Conservation (phyloP, 1,140 invertebrate genomes). For the Drosophila seguyi region DNA sequence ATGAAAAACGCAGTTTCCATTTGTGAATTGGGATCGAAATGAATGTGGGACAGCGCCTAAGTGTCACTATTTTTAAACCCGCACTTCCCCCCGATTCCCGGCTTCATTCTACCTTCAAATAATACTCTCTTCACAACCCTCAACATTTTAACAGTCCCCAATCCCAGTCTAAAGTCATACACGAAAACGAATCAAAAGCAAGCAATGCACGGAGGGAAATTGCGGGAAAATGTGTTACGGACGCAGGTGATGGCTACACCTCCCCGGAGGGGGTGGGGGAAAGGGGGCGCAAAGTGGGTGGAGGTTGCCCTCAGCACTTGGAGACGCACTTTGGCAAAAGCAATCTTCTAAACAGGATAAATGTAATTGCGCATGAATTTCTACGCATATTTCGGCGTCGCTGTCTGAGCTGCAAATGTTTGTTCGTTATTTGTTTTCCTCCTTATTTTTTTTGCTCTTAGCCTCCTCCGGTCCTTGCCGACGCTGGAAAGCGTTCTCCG, state of each 20-base stretch:
- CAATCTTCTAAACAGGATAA: constrained; percentile 85
- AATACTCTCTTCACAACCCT: neutral
- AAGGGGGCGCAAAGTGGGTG: constrained; percentile 15
- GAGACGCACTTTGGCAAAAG: constrained; percentile 80
- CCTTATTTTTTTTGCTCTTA: constrained; percentile 9
- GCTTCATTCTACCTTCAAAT: neutral
- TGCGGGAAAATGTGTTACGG: constrained; percentile 66
- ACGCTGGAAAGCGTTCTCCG: constrained; percentile 47
- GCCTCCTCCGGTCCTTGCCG: constrained; percentile 38
- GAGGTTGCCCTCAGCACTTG: constrained; percentile 67
- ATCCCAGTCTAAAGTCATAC: constrained; percentile 46
- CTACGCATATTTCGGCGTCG: constrained; percentile 79
- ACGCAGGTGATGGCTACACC: constrained; percentile 35
- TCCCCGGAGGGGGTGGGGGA: neutral
- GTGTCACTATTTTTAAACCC: constrained; percentile 72
- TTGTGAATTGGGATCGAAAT: constrained; percentile 60
- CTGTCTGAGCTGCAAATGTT: constrained; percentile 69
- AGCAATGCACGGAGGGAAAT: constrained; percentile 77
- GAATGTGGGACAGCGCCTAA: constrained; percentile 73
- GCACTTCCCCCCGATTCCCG: constrained; percentile 1
- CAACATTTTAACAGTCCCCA: constrained; percentile 22
- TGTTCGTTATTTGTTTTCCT: constrained; percentile 38
- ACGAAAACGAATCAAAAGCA: constrained; percentile 81
- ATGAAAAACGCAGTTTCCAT: constrained; percentile 57
- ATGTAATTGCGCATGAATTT: constrained; percentile 85